Evolutionary conservation across 92 coral and sea anemone species (phyloP), one percentile per base, ranked within the genome.

Genomic region (Phenganax marumi): DNA sequence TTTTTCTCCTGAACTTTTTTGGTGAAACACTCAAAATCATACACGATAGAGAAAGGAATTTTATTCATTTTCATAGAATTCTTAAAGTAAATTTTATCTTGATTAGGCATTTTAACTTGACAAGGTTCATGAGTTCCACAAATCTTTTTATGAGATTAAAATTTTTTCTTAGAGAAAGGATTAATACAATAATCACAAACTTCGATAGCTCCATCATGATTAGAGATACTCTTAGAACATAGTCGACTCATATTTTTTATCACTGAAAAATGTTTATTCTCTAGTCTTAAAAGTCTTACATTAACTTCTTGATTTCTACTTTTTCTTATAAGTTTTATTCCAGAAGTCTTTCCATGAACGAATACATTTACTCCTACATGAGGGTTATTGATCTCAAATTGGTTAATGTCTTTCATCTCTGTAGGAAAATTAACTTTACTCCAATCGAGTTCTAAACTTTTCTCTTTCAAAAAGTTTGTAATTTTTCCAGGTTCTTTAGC

Each of bases 51-150:
- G n/a, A 72, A 55, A 56, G 82, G 18, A 49, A 52, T 86, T 52
- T 86, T 57, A 84, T 75, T 84, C 23, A 71, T 78, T 72, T 78
- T 85, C 58, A 75, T 85, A 47, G 46, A 79, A 22, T 84, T 84
- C 39, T 78, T 79, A 68, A 88, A 88, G 2, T 0, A 3, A 3
- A 26, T 65, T 17, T 33, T 33, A 2, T 65, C 25, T 11, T 12
- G 21, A 17, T 16, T 16, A 16, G 13, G 12, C 33, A 11, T 65
- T 12, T 19, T 65, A 17, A 19, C 13, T 23, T 33, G 43, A 33
- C 18, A 19, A 17, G 12, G 23, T 12, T 65, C 12, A 3, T 14
- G 21, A 3, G 18, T 23, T 5, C 33, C 26, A 65, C 72, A 65
- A 22, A 14, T 17, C 3, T 23, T 65, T 14, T 65, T 22, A 33